Percentiles rank a stretch among this genome's conserved stretches.
These are phyloP conservation scores for Nesidiocoris tenuis DNA, from an alignment of 2,888 invertebrate genomes.

Conservation along the genomic window DNA sequence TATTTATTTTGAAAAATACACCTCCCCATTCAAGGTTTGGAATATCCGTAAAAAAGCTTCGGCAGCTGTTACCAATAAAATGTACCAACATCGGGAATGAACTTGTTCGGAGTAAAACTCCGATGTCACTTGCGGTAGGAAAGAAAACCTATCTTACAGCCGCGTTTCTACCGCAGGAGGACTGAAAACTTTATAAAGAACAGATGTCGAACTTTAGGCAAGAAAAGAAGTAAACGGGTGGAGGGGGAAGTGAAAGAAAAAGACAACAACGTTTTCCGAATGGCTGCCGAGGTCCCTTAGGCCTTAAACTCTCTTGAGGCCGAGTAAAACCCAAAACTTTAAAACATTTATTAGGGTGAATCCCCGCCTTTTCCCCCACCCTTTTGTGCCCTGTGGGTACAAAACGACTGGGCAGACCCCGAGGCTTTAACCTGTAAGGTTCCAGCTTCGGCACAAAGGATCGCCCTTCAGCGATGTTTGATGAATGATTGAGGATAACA, in stretches of 20 bases:
- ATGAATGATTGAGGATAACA: neutral
- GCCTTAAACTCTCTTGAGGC: neutral
- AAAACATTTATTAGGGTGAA: neutral
- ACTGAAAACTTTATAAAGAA: neutral
- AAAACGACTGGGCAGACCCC: neutral
- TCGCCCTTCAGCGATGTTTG: neutral
- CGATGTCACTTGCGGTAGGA: neutral
- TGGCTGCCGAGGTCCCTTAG: neutral
- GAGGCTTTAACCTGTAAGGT: neutral
- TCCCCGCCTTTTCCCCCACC: neutral
- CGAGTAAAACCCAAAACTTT: neutral
- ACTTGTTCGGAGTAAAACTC: neutral
- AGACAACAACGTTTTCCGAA: neutral
- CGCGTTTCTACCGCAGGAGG: neutral
- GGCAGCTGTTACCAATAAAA: neutral
- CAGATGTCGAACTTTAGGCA: neutral
- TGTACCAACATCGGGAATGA: neutral
- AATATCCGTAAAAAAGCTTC: no score
- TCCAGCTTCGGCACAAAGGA: neutral
- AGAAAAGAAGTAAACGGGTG: neutral
- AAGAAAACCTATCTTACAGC: neutral
- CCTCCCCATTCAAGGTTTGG: no score
- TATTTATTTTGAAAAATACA: no score
- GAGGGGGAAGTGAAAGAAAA: neutral
- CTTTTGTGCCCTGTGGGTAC: neutral